Evolutionary conservation across 2,888 invertebrate species (phyloP).

Genomic region (Metallyticus violacea): DNA sequence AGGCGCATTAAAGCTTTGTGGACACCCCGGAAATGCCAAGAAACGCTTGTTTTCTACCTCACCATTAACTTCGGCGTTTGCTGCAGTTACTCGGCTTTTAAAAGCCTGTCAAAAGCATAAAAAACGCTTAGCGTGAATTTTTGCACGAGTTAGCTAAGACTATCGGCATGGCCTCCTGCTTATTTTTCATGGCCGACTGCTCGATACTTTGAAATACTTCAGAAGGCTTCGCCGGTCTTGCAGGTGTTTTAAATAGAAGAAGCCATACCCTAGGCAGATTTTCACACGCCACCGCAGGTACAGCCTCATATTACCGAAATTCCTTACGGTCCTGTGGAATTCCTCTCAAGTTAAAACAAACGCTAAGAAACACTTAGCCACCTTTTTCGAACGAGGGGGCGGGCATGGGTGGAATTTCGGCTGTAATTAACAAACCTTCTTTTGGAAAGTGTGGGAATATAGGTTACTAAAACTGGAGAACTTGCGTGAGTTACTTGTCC

Average conservation of each 20-base stretch:
- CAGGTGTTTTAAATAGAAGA: background rate
- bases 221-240: background rate
- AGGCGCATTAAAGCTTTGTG: background rate
- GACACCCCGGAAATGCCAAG: background rate
- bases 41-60: background rate
- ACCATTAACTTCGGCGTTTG: too few species aligned
- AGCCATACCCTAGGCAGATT: background rate
- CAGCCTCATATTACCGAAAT: background rate
- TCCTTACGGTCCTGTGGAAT: background rate
- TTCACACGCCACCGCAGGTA: background rate
- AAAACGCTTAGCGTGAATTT: background rate
- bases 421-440: background rate
- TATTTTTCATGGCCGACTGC: too few species aligned
- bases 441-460: too few species aligned
- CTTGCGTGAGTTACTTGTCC: too few species aligned
- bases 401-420: background rate
- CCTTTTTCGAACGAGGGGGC: background rate
- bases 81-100: background rate
- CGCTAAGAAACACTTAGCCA: background rate
- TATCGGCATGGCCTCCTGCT: background rate
- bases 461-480: too few species aligned
- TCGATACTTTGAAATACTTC: background rate
- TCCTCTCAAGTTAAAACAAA: background rate
- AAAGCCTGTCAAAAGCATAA: background rate
- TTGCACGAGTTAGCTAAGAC: background rate